Evolutionary conservation across 2,797 vertebrate genomes (phyloP), one percentile per base, ranked within the genome.

Genomic region (Bradypodion ventrale): DNA sequence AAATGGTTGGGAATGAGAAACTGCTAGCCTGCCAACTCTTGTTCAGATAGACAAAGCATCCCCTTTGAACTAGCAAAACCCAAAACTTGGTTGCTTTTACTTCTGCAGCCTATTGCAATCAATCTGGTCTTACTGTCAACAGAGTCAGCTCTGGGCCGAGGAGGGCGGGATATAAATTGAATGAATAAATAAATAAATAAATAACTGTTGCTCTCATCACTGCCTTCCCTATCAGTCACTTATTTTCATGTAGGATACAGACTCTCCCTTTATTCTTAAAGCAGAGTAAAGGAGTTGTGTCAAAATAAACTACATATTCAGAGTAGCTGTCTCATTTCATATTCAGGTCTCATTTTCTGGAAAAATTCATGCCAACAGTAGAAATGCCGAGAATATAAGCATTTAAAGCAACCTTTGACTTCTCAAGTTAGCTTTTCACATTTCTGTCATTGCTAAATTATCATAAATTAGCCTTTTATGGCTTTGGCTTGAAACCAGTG

Each of bases 401-500:
- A 73, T 86, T 65, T 66, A 83, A 92, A 86, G 2, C 78, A 62
- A 87, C 60, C 75, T 90, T 81, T 82, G 56, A 13, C 69, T 62
- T 40, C 40, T 27, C 29, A 77, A 62, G 75, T 62, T 37, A 63
- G 37, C 56, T 29, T 40, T 89, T 88, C 83, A 7, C 21, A 56
- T 65, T 77, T 75, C 68, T 88, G 78, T 92, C 75, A 21, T n/a
- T 88, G 80, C 90, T 87, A 91, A 85, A 91, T 89, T 84, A 76
- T 4, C 37, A 4, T 89, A 49, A 90, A 88, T 81, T 80, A 65
- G n/a, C 8, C 65, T 90, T 87, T 65, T 84, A 59, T 65, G 74
- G 87, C 89, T 81, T 91, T 92, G 88, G 65, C 79, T 90, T 86
- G 1, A 70, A 91, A 86, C 79, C 81, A 89, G 82, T 80, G 84